Conservation (phyloP, 1,140 invertebrate genomes). For the Drosophila pseudoananassae region DNA sequence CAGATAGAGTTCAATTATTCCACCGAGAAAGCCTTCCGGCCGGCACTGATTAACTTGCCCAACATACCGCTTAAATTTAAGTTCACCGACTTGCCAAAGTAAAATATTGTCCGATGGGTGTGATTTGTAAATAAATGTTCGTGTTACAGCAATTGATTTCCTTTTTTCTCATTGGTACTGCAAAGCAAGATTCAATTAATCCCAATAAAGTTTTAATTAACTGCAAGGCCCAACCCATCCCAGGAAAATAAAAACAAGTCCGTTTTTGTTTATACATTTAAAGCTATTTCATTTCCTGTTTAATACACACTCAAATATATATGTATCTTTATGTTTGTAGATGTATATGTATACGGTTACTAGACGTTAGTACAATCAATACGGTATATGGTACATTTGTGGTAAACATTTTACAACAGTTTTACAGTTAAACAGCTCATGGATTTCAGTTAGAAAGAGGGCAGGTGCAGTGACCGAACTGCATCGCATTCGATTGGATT, state of each 20-base stretch:
- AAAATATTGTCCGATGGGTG: not conserved
- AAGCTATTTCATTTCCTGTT: constrained; percentile 74
- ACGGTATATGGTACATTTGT: constrained; percentile 52
- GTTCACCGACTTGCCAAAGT: constrained; percentile 61
- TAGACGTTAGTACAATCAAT: constrained; percentile 62
- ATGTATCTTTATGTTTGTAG: constrained; percentile 50
- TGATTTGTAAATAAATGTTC: not conserved
- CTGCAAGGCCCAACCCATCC: not conserved
- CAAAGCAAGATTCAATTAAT: not conserved
- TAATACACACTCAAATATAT: constrained; percentile 59
- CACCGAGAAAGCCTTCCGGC: constrained; percentile 61
- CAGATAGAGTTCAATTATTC: constrained; percentile 85
- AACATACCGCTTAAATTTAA: constrained; percentile 77
- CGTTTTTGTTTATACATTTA: constrained; percentile 65
- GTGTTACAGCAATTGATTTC: not conserved
- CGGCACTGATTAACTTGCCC: constrained; percentile 60
- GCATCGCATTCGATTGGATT: constrained; percentile 27
- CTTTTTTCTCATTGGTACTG: not conserved
- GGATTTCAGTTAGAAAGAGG: constrained; percentile 29
- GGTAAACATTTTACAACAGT: constrained; percentile 73
- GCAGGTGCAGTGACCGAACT: constrained; percentile 32
- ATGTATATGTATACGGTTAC: constrained; percentile 51
- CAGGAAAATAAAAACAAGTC: constrained; percentile 7
- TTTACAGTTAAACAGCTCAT: constrained; percentile 65
- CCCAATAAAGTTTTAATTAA: not conserved